Percentiles rank a stretch among this genome's conserved stretches.
Conservation (phyloP, 1,140 invertebrate species). For the Sitophilus oryzae region DNA sequence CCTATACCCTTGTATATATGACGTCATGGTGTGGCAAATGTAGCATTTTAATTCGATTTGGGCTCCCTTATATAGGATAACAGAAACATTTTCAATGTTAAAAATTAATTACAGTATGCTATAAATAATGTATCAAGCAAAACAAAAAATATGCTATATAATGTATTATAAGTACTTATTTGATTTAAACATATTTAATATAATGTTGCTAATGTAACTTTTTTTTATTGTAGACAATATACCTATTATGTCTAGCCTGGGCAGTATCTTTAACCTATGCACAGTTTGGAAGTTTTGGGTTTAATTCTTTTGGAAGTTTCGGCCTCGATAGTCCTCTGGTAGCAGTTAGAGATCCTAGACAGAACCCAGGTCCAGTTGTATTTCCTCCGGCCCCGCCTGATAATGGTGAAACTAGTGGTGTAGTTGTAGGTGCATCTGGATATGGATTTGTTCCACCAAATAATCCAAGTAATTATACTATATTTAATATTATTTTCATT, state of each 20-base stretch:
- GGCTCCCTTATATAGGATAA: too few species aligned
- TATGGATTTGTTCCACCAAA: slow-evolving; percentile 68
- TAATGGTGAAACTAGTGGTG: slow-evolving; percentile 61
- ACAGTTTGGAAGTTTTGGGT: slow-evolving; percentile 33
- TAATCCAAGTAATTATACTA: slow-evolving; percentile 52
- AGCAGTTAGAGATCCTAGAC: slow-evolving; percentile 37
- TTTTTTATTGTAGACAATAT: slow-evolving; percentile 30
- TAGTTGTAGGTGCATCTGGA: slow-evolving; percentile 64
- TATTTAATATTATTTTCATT: too few species aligned
- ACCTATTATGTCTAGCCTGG: slow-evolving; percentile 32
- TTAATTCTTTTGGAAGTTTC: slow-evolving; percentile 31
- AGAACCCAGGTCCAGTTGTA: slow-evolving; percentile 58
- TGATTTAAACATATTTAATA: too few species aligned
- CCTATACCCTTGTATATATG: too few species aligned
- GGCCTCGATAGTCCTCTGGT: slow-evolving; percentile 34
- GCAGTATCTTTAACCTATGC: slow-evolving; percentile 31
- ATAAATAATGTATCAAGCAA: too few species aligned
- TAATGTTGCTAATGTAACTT: too few species aligned
- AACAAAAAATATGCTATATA: too few species aligned
- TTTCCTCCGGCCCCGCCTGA: slow-evolving; percentile 62
- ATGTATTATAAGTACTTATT: too few species aligned
- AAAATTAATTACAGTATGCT: too few species aligned
- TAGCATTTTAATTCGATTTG: too few species aligned
- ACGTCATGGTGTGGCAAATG: too few species aligned
- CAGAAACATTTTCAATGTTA: too few species aligned